Percentiles rank a stretch among this genome's conserved stretches.
These are phyloP conservation scores for Drosophila rubida DNA, from an alignment of 2,888 invertebrate species.

Conservation along the genomic window DNA sequence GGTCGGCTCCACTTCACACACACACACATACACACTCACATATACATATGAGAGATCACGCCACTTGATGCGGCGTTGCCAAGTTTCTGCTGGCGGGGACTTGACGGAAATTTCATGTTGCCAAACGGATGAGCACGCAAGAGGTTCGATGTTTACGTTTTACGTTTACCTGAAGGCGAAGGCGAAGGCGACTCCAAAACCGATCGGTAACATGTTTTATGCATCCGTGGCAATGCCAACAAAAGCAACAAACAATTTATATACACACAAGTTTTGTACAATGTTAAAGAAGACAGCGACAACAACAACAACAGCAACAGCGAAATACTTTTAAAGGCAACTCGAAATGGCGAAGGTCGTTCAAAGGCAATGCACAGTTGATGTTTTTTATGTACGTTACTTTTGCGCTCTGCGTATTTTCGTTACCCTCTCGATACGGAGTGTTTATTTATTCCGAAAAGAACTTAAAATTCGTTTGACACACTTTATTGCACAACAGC, in stretches of 20 bases:
- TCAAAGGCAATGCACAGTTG: constrained; percentile 62
- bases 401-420: constrained; percentile 21
- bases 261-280: constrained; percentile 43
- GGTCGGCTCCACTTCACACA: constrained; percentile 55
- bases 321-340: constrained; percentile 77
- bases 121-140: constrained; percentile 68
- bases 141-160: constrained; percentile 55
- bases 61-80: constrained; percentile 73
- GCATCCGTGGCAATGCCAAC: constrained; percentile 64
- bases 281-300: constrained; percentile 43
- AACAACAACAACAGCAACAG: constrained; percentile 60
- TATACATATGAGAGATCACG: constrained; percentile 59
- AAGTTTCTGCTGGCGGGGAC: constrained; percentile 49
- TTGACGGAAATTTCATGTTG: constrained; percentile 68
- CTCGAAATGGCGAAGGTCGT: constrained; percentile 76
- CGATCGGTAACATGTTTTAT: constrained; percentile 78
- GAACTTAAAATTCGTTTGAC: not conserved
- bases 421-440: constrained; percentile 16
- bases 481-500: not conserved
- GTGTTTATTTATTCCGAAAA: not conserved
- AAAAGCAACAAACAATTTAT: constrained; percentile 39
- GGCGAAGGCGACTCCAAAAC: constrained; percentile 51
- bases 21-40: constrained; percentile 23
- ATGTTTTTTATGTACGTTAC: constrained; percentile 45
- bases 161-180: constrained; percentile 59